Conservation (phyloP, 92 coral and sea anemone species). For the Parazoanthus swiftii region DNA sequence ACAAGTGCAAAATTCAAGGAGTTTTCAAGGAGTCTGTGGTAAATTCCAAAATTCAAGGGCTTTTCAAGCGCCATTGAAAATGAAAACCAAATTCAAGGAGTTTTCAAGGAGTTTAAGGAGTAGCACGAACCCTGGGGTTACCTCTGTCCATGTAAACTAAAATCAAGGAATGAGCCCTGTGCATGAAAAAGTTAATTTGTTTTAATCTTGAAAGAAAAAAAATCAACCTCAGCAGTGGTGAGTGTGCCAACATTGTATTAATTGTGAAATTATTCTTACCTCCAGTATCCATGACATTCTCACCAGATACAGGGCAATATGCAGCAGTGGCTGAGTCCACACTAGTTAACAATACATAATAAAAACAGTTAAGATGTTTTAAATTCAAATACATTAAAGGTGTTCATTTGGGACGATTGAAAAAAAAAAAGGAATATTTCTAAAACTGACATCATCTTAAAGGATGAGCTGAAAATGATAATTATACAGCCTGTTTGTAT, state of each 20-base stretch:
- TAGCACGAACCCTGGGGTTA: too few species aligned
- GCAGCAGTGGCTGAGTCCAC: constrained; percentile 97
- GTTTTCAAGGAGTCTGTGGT: too few species aligned
- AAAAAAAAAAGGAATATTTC: constrained; percentile 9
- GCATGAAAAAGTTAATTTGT: too few species aligned
- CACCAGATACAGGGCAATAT: constrained; percentile 78
- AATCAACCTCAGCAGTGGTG: not conserved
- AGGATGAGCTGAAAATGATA: too few species aligned
- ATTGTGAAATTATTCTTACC: constrained; percentile 46
- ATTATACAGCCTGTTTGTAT: too few species aligned
- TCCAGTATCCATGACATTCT: constrained; percentile 81
- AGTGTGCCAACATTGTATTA: not conserved
- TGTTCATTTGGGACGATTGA: not conserved
- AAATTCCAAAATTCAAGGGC: too few species aligned
- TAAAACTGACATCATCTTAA: not conserved
- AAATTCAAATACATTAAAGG: not conserved
- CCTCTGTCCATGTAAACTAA: too few species aligned
- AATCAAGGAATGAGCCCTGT: too few species aligned
- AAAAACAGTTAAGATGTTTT: not conserved
- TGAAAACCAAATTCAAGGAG: too few species aligned
- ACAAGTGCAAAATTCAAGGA: too few species aligned
- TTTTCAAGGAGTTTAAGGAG: too few species aligned
- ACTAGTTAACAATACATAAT: constrained; percentile 44
- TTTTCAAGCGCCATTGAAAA: too few species aligned
- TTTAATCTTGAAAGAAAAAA: not conserved